Evolutionary conservation across 2,797 vertebrate species (phyloP).

Genomic region (Apodemus agrarius): DNA sequence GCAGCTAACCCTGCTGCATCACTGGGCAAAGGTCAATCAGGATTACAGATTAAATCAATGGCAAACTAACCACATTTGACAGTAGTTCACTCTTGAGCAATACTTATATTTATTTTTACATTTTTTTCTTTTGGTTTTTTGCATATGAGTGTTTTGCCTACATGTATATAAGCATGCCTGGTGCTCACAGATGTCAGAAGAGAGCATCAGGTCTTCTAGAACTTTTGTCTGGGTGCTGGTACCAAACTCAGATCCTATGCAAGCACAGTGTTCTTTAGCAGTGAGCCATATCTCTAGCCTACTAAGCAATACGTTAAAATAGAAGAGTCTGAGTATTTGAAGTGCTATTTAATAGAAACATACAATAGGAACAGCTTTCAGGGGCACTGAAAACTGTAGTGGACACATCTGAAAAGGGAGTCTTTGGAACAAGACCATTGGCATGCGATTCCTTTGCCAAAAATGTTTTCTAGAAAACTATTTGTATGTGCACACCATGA

Average conservation of each 20-base stretch:
- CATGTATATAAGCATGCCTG: neutral
- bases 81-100: neutral
- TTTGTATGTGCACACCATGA: neutral
- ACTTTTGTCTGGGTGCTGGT: neutral
- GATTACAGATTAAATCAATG: neutral
- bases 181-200: neutral
- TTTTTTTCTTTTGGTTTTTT: neutral
- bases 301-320: constrained; percentile 43
- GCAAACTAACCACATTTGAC: neutral
- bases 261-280: neutral
- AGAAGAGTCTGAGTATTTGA: neutral
- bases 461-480: neutral
- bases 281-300: neutral
- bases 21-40: neutral
- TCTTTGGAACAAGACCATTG: neutral
- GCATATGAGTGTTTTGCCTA: no score
- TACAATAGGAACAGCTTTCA: neutral
- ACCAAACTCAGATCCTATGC: neutral
- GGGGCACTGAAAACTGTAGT: neutral
- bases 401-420: constrained; percentile 14
- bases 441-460: neutral
- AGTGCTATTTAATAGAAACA: neutral
- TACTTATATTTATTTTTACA: neutral
- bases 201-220: neutral
- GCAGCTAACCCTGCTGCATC: neutral